These are phyloP conservation scores for Apis cerana DNA, from an alignment of 1,140 invertebrate genomes.

Conservation along the genomic window DNA sequence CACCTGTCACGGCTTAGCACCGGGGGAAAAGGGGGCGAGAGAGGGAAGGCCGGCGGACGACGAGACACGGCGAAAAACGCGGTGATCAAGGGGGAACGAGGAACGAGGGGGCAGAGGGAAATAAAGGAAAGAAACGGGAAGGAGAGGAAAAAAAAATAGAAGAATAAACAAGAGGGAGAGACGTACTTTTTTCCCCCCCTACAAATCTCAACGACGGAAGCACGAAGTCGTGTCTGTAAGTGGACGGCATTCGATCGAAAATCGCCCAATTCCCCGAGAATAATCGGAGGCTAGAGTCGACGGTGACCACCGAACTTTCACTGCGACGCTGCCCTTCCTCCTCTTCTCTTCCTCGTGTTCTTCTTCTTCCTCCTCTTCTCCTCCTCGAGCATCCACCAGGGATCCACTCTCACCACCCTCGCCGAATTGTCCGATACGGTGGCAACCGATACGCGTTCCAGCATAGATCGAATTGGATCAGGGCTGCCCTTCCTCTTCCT, in stretches of 20 bases:
- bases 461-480: conserved; percentile 66
- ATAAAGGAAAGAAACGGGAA: no score
- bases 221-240: neutral
- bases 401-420: neutral
- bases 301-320: conserved; percentile 59
- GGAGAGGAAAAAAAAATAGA: neutral
- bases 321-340: conserved; percentile 7
- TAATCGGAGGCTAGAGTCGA: conserved; percentile 4
- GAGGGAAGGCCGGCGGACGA: no score
- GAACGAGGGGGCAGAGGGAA: no score
- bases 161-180: neutral
- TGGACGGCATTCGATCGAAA: neutral
- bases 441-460: no score
- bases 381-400: conserved; percentile 26
- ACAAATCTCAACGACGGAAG: no score
- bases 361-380: conserved; percentile 25
- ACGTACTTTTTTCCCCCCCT: no score
- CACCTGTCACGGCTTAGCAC: conserved; percentile 40
- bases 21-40: neutral
- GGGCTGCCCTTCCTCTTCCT: conserved; percentile 36
- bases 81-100: no score
- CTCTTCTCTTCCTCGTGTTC: no score
- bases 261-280: conserved; percentile 16
- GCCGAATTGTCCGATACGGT: neutral
- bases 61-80: no score